phyloP scores from a whole-genome alignment of 2,797 vertebrate genomes.

The Chiloscyllium punctatum region DNA sequence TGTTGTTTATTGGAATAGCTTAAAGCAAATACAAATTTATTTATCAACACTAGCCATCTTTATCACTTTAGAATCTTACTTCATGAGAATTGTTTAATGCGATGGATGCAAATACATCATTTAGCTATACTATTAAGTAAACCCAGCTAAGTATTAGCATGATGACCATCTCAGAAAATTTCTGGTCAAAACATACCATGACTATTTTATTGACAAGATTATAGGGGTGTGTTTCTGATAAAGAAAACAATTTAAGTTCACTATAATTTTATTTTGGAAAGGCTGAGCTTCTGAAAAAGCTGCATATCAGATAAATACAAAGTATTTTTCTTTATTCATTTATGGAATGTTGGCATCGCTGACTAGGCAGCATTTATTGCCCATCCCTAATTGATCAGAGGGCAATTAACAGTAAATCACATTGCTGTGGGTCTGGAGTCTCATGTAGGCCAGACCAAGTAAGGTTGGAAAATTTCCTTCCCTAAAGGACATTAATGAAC shows the following conservation, averaged over 20 bases:
- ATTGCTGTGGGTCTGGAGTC: no score
- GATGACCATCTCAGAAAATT: not conserved
- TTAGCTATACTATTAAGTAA: not conserved
- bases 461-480: no score
- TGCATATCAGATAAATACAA: not conserved
- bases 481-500: no score
- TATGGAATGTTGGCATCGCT: no score
- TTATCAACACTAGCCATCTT: not conserved
- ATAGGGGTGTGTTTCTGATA: not conserved
- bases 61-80: not conserved
- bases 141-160: not conserved
- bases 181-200: not conserved
- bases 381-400: no score
- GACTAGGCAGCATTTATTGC: no score
- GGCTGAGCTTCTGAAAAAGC: not conserved
- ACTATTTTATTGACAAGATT: not conserved
- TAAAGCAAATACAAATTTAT: not conserved
- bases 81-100: not conserved
- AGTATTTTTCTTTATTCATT: no score
- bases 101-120: not conserved
- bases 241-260: not conserved
- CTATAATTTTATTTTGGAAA: not conserved
- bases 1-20: not conserved
- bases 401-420: no score
- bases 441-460: no score